Percentiles rank a stretch among this genome's conserved stretches.
Conservation (phyloP, 2,113 vertebrate genomes). For the Herpetotheres cachinnans region DNA sequence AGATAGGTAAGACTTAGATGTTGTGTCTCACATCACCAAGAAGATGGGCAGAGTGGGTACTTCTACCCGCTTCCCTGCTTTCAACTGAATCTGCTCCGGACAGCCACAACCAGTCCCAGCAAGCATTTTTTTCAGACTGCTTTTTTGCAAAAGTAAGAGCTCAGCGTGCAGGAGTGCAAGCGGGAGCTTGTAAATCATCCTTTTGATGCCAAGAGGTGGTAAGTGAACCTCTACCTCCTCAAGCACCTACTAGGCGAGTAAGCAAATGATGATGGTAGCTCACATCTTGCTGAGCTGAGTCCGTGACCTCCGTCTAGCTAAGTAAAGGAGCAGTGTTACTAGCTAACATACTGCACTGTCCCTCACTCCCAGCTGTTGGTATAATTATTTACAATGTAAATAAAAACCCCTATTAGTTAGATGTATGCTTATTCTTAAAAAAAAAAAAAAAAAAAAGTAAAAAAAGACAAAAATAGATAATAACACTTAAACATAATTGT, state of each 20-base stretch:
- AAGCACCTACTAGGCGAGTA: background rate
- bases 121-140: background rate
- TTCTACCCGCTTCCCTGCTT: background rate
- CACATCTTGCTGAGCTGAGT: background rate
- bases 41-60: background rate
- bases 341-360: background rate
- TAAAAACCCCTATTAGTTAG: background rate
- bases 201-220: background rate
- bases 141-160: background rate
- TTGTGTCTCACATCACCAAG: background rate
- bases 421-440: background rate
- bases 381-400: background rate
- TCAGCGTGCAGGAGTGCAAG: background rate
- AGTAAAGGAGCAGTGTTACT: background rate
- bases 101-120: background rate
- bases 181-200: background rate
- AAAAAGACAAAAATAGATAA: background rate
- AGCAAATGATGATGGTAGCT: background rate
- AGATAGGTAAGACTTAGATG: background rate
- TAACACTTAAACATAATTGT: background rate
- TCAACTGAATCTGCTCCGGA: background rate
- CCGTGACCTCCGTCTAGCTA: background rate
- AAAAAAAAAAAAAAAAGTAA: background rate
- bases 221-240: background rate
- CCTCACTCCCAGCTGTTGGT: background rate